Conservation (phyloP, 2,888 invertebrate genomes). For the Octonoba sinensis region DNA sequence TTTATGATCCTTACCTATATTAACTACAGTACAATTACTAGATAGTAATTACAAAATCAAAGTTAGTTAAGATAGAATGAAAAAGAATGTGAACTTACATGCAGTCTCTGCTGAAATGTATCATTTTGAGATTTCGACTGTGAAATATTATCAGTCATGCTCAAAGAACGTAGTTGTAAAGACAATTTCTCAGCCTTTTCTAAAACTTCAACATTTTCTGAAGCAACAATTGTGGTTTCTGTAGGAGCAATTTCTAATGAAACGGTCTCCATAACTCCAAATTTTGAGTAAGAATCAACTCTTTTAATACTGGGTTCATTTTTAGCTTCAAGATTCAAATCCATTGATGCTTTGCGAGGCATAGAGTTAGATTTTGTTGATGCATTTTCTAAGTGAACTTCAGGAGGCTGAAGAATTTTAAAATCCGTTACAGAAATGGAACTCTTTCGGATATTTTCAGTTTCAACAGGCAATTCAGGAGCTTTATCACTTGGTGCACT, state of each 20-base stretch:
- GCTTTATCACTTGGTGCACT: conserved; percentile 1
- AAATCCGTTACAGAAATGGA: conserved; percentile 21
- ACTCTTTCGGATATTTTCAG: conserved; percentile 36
- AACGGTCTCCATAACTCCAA: conserved; percentile 63
- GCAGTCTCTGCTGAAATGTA: conserved; percentile 2
- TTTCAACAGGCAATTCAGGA: conserved; percentile 41
- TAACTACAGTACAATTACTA: no score
- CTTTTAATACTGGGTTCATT: conserved; percentile 39
- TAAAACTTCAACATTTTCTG: not conserved
- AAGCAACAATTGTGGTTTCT: not conserved
- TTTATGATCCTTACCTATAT: no score
- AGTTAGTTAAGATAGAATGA: not conserved
- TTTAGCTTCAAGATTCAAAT: conserved; percentile 13
- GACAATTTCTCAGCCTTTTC: conserved; percentile 20
- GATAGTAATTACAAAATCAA: no score
- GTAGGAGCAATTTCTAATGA: conserved; percentile 79
- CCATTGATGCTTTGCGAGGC: not conserved
- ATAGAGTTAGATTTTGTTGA: conserved; percentile 1
- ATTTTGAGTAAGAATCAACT: conserved; percentile 52
- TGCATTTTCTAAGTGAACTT: conserved; percentile 4
- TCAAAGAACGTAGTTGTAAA: conserved; percentile 30
- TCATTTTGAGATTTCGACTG: not conserved
- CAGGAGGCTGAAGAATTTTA: conserved; percentile 3
- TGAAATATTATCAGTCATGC: conserved; percentile 9
- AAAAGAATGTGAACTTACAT: conserved; percentile 13